Evolutionary conservation across 1,140 invertebrate species (phyloP).

Genomic region (Brachionus koreanus): DNA sequence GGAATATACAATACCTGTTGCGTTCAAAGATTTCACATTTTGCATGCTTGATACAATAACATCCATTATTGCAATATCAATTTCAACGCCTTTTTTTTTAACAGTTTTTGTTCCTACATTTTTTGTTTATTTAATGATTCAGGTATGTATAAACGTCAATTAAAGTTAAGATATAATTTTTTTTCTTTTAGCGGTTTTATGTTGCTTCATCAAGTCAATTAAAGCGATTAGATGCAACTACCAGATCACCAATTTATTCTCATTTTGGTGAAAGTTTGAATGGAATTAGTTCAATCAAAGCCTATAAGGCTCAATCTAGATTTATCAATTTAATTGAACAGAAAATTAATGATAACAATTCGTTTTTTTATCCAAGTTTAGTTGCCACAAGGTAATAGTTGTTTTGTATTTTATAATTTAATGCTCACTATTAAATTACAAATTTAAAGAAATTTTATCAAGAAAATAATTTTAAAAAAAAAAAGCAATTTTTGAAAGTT

Average conservation of each 20-base stretch:
- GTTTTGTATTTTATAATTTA: too few species aligned
- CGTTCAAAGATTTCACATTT: slow-evolving; percentile 1
- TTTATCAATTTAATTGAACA: slow-evolving; percentile 55
- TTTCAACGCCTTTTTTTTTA: slow-evolving; percentile 34
- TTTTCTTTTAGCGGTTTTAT: slow-evolving; percentile 61
- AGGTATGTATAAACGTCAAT: neutral
- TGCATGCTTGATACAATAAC: neutral
- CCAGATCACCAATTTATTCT: slow-evolving; percentile 91
- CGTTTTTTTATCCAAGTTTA: slow-evolving; percentile 13
- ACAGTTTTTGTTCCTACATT: neutral
- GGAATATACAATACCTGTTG: slow-evolving; percentile 57
- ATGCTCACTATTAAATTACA: too few species aligned
- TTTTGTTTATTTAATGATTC: neutral
- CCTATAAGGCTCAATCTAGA: slow-evolving; percentile 58
- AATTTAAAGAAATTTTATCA: too few species aligned
- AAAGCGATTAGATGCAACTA: slow-evolving; percentile 88
- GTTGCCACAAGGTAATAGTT: neutral
- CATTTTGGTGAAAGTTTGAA: slow-evolving; percentile 84
- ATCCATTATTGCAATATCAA: slow-evolving; percentile 11
- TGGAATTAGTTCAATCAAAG: slow-evolving; percentile 63
- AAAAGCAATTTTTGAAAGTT: too few species aligned
- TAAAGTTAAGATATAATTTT: neutral
- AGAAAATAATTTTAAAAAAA: too few species aligned
- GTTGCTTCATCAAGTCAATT: slow-evolving; percentile 86
- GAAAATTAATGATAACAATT: slow-evolving; percentile 1